Conservation (phyloP, 2,113 vertebrate genomes). For the Apodemus speciosus region DNA sequence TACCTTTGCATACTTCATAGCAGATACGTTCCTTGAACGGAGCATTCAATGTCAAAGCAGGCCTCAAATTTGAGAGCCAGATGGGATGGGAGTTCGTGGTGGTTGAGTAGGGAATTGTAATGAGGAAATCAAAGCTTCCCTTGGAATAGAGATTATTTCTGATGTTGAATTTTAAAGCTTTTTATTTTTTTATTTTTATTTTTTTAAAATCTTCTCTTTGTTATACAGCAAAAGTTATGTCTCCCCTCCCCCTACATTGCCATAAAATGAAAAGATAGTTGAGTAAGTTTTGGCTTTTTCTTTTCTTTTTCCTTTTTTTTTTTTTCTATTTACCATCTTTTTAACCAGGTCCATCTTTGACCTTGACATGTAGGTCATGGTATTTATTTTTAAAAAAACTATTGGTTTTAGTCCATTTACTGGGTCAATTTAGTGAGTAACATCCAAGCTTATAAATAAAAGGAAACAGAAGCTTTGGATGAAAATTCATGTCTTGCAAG, state of each 20-base stretch:
- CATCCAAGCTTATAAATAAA: slow-evolving; percentile 46
- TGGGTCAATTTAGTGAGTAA: slow-evolving; percentile 41
- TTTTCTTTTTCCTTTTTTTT: background rate
- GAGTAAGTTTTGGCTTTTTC: background rate
- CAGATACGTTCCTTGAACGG: background rate
- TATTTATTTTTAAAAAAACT: background rate
- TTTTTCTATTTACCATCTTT: background rate
- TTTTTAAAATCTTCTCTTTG: background rate
- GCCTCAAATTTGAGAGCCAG: slow-evolving; percentile 12
- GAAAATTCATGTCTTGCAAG: slow-evolving; percentile 37
- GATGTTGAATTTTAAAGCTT: slow-evolving; percentile 38
- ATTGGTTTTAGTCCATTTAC: background rate
- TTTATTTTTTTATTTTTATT: background rate
- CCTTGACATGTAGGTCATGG: background rate
- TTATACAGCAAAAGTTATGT: slow-evolving; percentile 2
- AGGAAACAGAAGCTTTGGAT: slow-evolving; percentile 36
- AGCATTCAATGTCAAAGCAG: slow-evolving; percentile 18
- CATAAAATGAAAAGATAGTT: slow-evolving; percentile 2
- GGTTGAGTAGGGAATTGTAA: slow-evolving; percentile 44
- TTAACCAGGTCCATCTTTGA: background rate
- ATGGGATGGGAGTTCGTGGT: slow-evolving; percentile 33
- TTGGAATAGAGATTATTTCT: slow-evolving; percentile 47
- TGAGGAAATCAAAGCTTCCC: slow-evolving; percentile 28
- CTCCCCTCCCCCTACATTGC: too few species aligned
- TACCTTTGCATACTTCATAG: slow-evolving; percentile 27